These are phyloP conservation scores for Spermophilus dauricus DNA, from an alignment of 2,113 vertebrate species.

Conservation along the genomic window DNA sequence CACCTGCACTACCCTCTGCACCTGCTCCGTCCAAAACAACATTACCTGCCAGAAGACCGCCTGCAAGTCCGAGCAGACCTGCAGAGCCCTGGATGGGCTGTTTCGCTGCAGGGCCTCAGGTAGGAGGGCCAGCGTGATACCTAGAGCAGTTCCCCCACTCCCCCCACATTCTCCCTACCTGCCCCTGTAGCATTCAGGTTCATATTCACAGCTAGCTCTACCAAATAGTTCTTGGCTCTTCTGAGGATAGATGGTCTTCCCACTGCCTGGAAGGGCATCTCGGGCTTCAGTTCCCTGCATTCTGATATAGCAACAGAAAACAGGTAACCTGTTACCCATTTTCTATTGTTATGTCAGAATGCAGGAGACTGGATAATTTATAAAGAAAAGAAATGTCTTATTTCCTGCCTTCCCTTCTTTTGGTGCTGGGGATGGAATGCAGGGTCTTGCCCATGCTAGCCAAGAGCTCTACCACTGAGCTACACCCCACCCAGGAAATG, in stretches of 20 bases:
- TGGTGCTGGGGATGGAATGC: too few relatives aligned
- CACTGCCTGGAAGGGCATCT: neutral
- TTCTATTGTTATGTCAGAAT: neutral
- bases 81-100: slow-evolving; percentile 88
- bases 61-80: slow-evolving; percentile 89
- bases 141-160: rapidly evolving
- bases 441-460: neutral
- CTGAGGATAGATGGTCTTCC: neutral
- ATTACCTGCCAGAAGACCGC: slow-evolving; percentile 87
- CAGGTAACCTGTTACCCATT: neutral
- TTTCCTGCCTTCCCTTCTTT: neutral
- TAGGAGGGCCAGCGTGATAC: slow-evolving; percentile 52
- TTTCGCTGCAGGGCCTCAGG: slow-evolving; percentile 90
- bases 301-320: too few relatives aligned
- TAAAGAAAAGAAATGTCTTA: neutral
- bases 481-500: neutral
- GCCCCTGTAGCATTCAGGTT: neutral
- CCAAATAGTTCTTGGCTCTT: neutral
- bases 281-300: neutral
- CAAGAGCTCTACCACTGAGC: neutral
- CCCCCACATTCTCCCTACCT: neutral
- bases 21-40: slow-evolving; percentile 85
- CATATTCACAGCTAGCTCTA: neutral
- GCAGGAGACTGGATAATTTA: neutral
- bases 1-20: slow-evolving; percentile 90